Evolutionary conservation across 2,888 invertebrate genomes (phyloP).

Genomic region (Habrosyne pyritoides): DNA sequence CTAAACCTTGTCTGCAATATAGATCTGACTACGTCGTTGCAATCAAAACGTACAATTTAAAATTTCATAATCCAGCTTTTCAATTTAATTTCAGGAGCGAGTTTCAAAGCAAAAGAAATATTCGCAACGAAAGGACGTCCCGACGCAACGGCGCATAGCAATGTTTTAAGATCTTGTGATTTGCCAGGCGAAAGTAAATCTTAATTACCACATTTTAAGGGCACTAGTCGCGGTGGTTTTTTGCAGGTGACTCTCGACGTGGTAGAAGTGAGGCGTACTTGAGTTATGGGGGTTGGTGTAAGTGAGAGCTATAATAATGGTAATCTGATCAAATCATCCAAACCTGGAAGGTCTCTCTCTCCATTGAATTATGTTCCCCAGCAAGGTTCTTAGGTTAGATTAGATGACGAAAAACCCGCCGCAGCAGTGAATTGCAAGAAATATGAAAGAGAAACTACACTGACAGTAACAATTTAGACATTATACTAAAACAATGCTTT

Average conservation of each 20-base stretch:
- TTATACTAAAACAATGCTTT: too few relatives aligned
- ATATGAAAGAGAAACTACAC: too few relatives aligned
- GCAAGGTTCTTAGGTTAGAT: too few relatives aligned
- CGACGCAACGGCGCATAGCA: constrained; percentile 56
- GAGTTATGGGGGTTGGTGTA: constrained; percentile 46
- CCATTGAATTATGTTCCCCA: neutral
- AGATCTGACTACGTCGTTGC: too few relatives aligned
- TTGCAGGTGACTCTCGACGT: constrained; percentile 50
- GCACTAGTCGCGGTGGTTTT: constrained; percentile 66
- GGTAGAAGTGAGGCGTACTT: constrained; percentile 60
- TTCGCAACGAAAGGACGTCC: constrained; percentile 52
- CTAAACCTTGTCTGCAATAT: too few relatives aligned
- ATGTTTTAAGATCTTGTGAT: constrained; percentile 61
- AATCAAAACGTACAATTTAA: constrained; percentile 29
- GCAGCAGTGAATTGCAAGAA: too few relatives aligned
- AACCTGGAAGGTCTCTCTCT: neutral
- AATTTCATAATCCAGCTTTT: constrained; percentile 62
- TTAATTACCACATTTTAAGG: constrained; percentile 74
- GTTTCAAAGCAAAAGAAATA: constrained; percentile 64
- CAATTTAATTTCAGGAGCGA: constrained; percentile 66
- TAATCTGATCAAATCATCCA: neutral
- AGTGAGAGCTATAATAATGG: constrained; percentile 15
- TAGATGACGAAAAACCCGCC: too few relatives aligned
- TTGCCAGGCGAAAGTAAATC: constrained; percentile 74
- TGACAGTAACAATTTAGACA: too few relatives aligned